Percentiles rank a stretch among this genome's conserved stretches.
Conservation (phyloP, 2,113 vertebrate genomes). For the Tupaia tana region DNA sequence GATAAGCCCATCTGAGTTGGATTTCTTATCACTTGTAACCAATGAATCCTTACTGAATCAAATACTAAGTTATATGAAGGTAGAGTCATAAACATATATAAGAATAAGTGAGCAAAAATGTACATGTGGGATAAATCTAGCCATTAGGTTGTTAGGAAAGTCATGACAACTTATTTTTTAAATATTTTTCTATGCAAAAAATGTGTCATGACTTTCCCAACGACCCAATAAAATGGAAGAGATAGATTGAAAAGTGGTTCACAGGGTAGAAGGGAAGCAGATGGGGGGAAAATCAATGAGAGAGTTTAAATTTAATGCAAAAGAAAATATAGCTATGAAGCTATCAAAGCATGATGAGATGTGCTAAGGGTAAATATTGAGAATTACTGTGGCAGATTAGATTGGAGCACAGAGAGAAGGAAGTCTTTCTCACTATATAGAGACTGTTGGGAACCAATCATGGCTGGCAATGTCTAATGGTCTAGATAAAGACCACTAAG, state of each 20-base stretch:
- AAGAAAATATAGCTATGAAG: conserved; percentile 54
- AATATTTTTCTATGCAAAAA: no score
- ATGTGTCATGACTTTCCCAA: no score
- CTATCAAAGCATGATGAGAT: background rate
- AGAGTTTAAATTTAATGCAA: conserved; percentile 44
- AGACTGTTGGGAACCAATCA: background rate
- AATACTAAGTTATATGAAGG: background rate
- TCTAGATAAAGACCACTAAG: background rate
- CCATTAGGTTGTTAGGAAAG: no score
- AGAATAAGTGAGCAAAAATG: conserved; percentile 28
- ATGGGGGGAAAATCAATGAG: background rate
- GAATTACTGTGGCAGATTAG: conserved; percentile 20
- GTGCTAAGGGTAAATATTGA: conserved; percentile 39
- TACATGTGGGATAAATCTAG: background rate
- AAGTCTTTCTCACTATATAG: conserved; percentile 28
- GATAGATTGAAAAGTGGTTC: background rate
- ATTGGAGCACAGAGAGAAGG: background rate
- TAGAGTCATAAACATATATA: background rate
- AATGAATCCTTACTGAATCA: conserved; percentile 34
- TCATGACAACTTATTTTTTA: no score
- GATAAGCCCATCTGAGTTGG: conserved; percentile 36
- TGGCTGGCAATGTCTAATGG: background rate
- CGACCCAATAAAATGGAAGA: background rate
- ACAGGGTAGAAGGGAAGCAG: background rate
- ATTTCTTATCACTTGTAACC: conserved; percentile 31